Evolutionary conservation across 2,113 vertebrate genomes (phyloP), one percentile per base, ranked within the genome.

Genomic region (Zapornia atra): DNA sequence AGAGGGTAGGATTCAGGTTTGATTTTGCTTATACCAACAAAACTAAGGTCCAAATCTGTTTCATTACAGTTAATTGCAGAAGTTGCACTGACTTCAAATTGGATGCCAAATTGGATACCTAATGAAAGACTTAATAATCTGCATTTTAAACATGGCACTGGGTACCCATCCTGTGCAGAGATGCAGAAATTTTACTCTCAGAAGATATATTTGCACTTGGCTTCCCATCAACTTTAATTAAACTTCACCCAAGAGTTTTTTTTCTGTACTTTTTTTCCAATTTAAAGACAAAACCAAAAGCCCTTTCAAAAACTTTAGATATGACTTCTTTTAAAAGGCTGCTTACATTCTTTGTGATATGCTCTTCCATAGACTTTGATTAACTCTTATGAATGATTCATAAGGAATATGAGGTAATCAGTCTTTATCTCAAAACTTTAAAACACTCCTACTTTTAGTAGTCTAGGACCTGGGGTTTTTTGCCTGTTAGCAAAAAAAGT

Each of bases 131-230:
- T 90, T 92, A 81, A 80, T 93, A 87, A 92, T 78, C 38, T 78
- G 48, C 51, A 88, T 92, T 94, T 93, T 93, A 90, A 94, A 86
- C 46, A 34, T 78, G 64, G 51, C 71, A 88, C n/a, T 88, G 36
- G 22, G 24, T 96, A 93, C 64, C 90, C 17, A 11, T 92, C 82
- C 82, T 90, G 85, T 60, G 85, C 93, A 94, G 38, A 96, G 76
- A 86, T 70, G 92, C 80, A 92, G 90, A 96, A 93, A 88, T 86
- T 94, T 84, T 86, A 88, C 92, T 95, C 88, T 96, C 72, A 56
- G 59, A 95, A 90, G 72, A 38, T 88, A 60, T 51, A 68, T 83
- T 84, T 92, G 76, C 68, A 84, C 60, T 88, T 86, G 72, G 34
- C 71, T 94, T 78, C 76, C 60, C 72, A 83, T 68, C 82, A 83